Base-by-base conservation (phyloP, 92 coral and sea anemone genomes). In the Paragorgia papillata region DNA sequence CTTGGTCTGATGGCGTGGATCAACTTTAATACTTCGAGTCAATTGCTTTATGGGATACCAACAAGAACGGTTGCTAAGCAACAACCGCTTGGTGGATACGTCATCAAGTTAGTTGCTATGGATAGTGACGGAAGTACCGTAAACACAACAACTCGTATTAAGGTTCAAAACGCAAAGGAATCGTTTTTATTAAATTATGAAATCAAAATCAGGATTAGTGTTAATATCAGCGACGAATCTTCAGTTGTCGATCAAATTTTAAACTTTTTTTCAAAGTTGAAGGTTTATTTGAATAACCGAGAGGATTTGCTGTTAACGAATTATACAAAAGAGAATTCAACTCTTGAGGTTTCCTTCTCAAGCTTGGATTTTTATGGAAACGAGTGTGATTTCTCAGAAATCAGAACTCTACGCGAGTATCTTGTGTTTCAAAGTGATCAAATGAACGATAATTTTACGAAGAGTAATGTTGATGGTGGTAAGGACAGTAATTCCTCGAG, bases 291-390 rank as follows among this genome's bases (percentile, higher is more conserved):
- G 53, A 30, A 55, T 19, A 73, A 41, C 78, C 33, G 56, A 2
- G n/a, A 51, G 17, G 58, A 43, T 8, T 24, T 28, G 8, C 27
- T 66, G 20, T 44, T 66, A 20, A 43, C 34, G 17, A 92, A 92
- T 41, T 92, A 88, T 66, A 92, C 96, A 9, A 89, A 92, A 53
- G 91, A 86, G 62, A 92, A 92, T 81, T 88, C 96, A 20, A 88
- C 96, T 37, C 90, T 90, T 74, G 89, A 85, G 43, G 97, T 92
- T 7, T 85, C 96, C 31, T 62, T 86, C 85, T 90, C 97, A 83
- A 88, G 96, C 8, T 0, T 35, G 17, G 30, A 35, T 7, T 43
- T 66, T 43, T 29, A 0, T 19, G 33, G 27, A 39, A 5, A 6
- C 12, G 30, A 66, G 19, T 66, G 73, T 43, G 20, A 66, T 39